These are phyloP conservation scores for Regulus satrapa DNA, from an alignment of 2,113 vertebrate genomes.

Conservation along the genomic window DNA sequence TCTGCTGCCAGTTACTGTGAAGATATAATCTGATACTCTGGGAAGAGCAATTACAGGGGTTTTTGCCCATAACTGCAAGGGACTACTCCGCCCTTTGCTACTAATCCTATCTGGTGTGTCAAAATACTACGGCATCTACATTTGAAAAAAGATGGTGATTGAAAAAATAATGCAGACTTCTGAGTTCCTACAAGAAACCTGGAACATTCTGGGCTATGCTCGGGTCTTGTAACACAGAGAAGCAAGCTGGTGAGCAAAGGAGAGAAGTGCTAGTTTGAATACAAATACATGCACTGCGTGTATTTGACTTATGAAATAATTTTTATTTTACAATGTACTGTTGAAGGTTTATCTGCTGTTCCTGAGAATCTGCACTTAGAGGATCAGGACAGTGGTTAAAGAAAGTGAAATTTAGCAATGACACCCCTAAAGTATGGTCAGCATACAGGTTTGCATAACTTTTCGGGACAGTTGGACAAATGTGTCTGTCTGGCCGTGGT, in stretches of 20 bases:
- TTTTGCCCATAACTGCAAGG: background rate
- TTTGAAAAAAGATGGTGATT: background rate
- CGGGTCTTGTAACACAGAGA: rapidly evolving
- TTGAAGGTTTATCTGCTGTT: background rate
- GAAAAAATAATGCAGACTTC: background rate
- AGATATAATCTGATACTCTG: background rate
- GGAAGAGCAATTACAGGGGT: background rate
- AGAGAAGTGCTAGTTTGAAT: background rate
- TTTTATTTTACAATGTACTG: background rate
- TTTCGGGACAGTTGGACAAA: background rate
- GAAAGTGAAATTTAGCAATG: background rate
- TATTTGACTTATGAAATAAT: background rate
- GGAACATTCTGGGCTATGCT: background rate
- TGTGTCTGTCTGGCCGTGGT: background rate
- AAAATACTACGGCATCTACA: background rate
- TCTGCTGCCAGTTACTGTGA: background rate
- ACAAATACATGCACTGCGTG: background rate
- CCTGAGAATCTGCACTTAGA: background rate
- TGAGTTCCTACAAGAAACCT: background rate
- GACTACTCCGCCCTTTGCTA: background rate
- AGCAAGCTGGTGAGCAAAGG: background rate
- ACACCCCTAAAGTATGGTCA: background rate
- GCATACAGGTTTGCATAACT: background rate
- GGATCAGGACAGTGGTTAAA: background rate
- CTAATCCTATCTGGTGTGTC: background rate